Conservation (phyloP, 2,797 vertebrate genomes). For the Limosa lapponica region DNA sequence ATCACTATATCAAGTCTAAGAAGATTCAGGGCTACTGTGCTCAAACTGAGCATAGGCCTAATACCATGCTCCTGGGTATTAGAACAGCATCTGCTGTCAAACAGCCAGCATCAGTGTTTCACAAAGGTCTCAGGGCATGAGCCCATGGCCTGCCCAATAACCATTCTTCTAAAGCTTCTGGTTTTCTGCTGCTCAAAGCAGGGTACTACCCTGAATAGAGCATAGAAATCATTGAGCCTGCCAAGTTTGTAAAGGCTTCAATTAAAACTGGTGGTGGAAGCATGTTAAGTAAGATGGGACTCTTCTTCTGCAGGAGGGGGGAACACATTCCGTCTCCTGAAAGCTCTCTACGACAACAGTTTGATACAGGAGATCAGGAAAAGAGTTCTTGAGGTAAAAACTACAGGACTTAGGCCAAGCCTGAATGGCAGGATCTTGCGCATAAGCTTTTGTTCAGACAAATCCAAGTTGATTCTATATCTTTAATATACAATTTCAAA, state of each 20-base stretch:
- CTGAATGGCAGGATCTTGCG: not conserved
- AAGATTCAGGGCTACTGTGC: not conserved
- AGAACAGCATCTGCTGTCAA: not conserved
- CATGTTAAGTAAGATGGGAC: not conserved
- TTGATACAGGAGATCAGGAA: conserved; percentile 86
- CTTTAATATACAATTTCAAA: not conserved
- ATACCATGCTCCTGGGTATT: not conserved
- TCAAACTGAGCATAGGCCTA: not conserved
- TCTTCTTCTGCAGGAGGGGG: conserved; percentile 83
- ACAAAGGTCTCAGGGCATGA: not conserved
- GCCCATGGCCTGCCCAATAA: rapidly evolving
- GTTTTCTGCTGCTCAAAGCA: not conserved
- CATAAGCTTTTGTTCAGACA: not conserved
- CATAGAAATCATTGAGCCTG: not conserved
- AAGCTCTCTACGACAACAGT: conserved; percentile 86
- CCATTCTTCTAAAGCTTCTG: not conserved
- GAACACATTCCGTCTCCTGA: conserved; percentile 90
- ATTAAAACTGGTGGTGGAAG: not conserved
- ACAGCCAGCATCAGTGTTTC: not conserved
- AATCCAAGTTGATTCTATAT: not conserved
- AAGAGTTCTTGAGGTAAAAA: conserved; percentile 85
- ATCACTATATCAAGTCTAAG: not conserved
- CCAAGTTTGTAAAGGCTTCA: not conserved
- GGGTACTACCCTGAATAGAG: not conserved
- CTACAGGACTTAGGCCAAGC: not conserved